These are phyloP conservation scores for Agapornis roseicollis DNA, from an alignment of 2,113 vertebrate species.

Conservation along the genomic window DNA sequence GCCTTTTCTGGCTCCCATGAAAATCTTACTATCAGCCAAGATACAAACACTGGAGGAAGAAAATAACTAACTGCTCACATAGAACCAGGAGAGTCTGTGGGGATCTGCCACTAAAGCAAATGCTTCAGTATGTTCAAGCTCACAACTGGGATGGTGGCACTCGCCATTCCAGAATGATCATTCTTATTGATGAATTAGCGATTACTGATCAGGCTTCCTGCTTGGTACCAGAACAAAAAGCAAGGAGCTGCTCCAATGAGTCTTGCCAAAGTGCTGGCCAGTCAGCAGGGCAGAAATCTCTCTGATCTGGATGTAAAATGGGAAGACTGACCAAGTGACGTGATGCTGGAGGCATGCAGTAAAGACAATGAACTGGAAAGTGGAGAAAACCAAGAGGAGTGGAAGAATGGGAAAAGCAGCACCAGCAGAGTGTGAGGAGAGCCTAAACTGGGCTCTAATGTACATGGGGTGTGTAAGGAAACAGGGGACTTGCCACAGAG, in stretches of 20 bases:
- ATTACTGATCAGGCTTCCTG: background rate
- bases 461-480: fast-evolving
- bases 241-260: background rate
- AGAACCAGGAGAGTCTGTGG: background rate
- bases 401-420: background rate
- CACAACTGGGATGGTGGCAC: background rate
- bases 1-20: background rate
- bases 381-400: background rate
- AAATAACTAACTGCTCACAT: background rate
- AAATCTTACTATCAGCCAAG: background rate
- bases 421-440: background rate
- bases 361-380: background rate
- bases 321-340: background rate
- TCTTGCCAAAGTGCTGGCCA: background rate
- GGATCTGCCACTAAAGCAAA: background rate
- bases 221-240: background rate
- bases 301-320: background rate
- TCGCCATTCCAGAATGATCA: background rate
- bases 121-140: background rate
- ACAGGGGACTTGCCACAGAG: background rate
- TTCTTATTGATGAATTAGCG: background rate
- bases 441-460: background rate
- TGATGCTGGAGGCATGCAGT: background rate
- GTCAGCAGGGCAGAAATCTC: background rate
- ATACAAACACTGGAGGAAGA: background rate